Conservation (phyloP, 1,140 invertebrate species). For the Zaprionus davidi region DNA sequence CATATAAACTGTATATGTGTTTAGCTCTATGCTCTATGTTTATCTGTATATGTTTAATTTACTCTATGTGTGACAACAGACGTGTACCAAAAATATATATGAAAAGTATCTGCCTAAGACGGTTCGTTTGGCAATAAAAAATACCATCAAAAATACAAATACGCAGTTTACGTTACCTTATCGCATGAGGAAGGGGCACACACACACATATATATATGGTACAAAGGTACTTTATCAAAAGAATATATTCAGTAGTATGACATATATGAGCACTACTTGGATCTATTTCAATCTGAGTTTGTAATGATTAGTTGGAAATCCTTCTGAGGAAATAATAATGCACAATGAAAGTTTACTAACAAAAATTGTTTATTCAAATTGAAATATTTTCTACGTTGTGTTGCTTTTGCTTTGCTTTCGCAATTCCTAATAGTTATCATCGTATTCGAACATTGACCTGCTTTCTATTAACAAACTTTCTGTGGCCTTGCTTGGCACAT, state of each 20-base stretch:
- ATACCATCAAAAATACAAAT: conserved; percentile 17
- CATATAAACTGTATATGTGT: conserved; percentile 1
- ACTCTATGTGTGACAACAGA: conserved; percentile 26
- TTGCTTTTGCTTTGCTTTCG: conserved; percentile 4
- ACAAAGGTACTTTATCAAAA: not conserved
- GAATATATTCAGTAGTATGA: not conserved
- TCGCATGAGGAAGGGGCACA: too few species aligned
- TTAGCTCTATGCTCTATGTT: conserved; percentile 12
- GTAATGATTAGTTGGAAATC: not conserved
- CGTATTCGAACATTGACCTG: conserved; percentile 39
- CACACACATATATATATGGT: not conserved
- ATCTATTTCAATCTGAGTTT: not conserved
- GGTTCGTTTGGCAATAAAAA: conserved; percentile 23
- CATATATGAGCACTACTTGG: not conserved
- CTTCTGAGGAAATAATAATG: not conserved
- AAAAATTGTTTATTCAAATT: conserved; percentile 35
- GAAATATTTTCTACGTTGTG: conserved; percentile 13
- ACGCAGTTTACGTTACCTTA: not conserved
- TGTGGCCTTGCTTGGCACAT: conserved; percentile 35
- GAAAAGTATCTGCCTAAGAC: conserved; percentile 14
- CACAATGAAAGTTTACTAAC: conserved; percentile 11
- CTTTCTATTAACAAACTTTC: conserved; percentile 41
- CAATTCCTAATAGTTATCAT: conserved; percentile 25
- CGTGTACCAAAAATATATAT: conserved; percentile 48
- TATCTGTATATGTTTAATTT: conserved; percentile 4